phyloP scores from a whole-genome alignment of 2,113 vertebrate species.

The Thermophis baileyi region DNA sequence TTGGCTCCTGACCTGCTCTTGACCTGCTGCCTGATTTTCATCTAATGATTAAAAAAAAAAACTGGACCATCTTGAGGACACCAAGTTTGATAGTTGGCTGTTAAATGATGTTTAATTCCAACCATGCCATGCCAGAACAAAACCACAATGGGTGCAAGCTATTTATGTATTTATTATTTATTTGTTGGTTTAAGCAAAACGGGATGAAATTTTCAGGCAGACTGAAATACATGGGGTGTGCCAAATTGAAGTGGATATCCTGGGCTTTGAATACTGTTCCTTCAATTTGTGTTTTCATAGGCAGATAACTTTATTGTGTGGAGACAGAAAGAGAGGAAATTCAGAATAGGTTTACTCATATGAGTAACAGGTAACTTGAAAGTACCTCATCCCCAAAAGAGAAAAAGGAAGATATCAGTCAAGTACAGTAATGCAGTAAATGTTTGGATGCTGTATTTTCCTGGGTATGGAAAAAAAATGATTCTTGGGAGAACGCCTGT shows the following conservation, averaged over 20 bases:
- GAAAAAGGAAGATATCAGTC: not conserved
- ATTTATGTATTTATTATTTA: not conserved
- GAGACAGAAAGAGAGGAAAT: not conserved
- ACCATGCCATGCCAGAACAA: not conserved
- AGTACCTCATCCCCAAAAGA: not conserved
- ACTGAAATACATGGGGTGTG: not conserved
- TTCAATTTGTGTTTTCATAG: not conserved
- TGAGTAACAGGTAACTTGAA: not conserved
- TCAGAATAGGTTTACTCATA: not conserved
- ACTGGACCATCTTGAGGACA: not conserved
- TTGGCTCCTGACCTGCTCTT: not conserved
- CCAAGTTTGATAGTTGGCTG: not conserved
- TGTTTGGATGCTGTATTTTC: not conserved
- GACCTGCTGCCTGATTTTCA: not conserved
- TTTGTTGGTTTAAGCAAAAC: not conserved
- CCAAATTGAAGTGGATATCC: not conserved
- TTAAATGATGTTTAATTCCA: not conserved
- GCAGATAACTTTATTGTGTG: not conserved
- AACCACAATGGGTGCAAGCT: not conserved
- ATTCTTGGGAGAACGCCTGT: too few species aligned
- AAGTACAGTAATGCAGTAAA: not conserved
- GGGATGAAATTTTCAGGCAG: not conserved
- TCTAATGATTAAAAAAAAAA: not conserved
- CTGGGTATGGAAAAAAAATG: not conserved
- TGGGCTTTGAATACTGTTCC: not conserved